Conservation (phyloP, 2,888 invertebrate genomes). For the Eumerus sabulonum region DNA sequence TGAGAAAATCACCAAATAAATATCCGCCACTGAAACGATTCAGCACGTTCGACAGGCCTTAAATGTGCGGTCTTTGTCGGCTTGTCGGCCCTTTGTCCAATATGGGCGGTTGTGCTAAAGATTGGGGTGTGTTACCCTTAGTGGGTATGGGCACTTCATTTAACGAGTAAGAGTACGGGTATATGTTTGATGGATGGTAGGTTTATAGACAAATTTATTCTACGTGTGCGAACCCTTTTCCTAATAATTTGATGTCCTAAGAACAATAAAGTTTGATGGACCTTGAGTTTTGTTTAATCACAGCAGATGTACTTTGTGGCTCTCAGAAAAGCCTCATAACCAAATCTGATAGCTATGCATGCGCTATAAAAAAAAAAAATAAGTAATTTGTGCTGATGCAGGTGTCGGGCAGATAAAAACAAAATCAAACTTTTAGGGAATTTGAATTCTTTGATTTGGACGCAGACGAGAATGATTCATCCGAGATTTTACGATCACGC, state of each 20-base stretch:
- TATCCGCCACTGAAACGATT: conserved; percentile 66
- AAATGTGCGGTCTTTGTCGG: conserved; percentile 40
- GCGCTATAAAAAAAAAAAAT: conserved; percentile 38
- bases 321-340: conserved; percentile 9
- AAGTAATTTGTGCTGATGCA: conserved; percentile 39
- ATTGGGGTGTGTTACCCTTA: conserved; percentile 6
- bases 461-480: conserved; percentile 55
- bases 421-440: conserved; percentile 48
- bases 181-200: conserved; percentile 43
- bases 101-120: not conserved
- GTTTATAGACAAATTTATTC: conserved; percentile 18
- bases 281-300: conserved; percentile 50
- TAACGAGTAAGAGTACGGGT: conserved; percentile 62
- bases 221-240: conserved; percentile 49
- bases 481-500: conserved; percentile 44
- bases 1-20: conserved; percentile 61
- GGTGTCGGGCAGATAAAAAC: conserved; percentile 24
- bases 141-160: conserved; percentile 64
- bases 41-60: conserved; percentile 67
- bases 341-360: not conserved
- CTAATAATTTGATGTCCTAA: conserved; percentile 40
- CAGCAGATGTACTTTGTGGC: conserved; percentile 39
- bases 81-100: not conserved
- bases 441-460: conserved; percentile 37
- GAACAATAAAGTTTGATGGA: conserved; percentile 57